Base-by-base conservation (phyloP, 2,113 vertebrate genomes). In the Turdus rufiventris region DNA sequence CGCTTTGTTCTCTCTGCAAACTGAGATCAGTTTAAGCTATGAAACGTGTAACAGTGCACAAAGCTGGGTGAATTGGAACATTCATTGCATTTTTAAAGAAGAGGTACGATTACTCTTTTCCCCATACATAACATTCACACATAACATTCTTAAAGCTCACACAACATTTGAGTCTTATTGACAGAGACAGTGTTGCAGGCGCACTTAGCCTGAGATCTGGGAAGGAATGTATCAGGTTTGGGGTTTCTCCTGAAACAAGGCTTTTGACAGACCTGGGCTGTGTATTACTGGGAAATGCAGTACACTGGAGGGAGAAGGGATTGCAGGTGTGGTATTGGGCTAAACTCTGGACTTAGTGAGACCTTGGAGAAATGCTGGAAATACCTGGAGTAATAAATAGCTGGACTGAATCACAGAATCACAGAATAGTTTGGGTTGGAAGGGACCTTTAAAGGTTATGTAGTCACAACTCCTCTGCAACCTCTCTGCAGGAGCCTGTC, bases 81-180 rank as follows among this genome's bases (percentile, higher is more conserved):
- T 48, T 76, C 5, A 67, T 71, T 86, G 80, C 67, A 58, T 76
- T 95, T 83, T 24, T 84, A 67, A 82, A 68, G 72, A 91, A 88
- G 48, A 77, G 20, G 33, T 62, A 84, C 60, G 43, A 25, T 26
- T 89, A 24, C 48, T 14, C 57, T 87, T 87, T 74, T 19, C 21
- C 45, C 26, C 14, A n/a, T 19, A 29, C 4, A 33, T 24, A 53
- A 23, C 0, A 0, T 67, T 61, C 86, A 31, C 21, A 29, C 4
- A 33, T 24, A 51, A 23, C 0, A 0, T 67, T 61, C 86, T 77
- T 42, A 80, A 33, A 84, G 29, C 61, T 89, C 23, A 42, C 34
- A 33, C 8, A 60, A 14, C 17, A 12, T 53, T 34, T 56, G 61
- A 91, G 50, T 54, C 87, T 79, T 45, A 28, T 3, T 76, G 25